Base-by-base conservation (phyloP, 2,113 vertebrate species). In the Trematocara unimaculatum region DNA sequence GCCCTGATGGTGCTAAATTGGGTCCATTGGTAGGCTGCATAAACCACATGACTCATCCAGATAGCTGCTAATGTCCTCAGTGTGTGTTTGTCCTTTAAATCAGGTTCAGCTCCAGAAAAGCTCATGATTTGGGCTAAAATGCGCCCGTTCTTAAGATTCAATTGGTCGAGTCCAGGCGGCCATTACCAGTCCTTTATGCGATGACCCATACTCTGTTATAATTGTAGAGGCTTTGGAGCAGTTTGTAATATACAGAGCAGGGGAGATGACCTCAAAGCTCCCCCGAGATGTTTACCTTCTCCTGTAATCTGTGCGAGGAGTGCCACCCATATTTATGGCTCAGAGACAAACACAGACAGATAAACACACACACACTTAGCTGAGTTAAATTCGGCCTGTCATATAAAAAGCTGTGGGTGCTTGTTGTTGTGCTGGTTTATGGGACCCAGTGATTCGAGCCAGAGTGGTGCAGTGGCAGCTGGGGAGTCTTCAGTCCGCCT, bases 391-490 rank as follows among this genome's bases (percentile, higher is more conserved):
- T 78, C 9, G 0, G 3, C 70, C 81, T 86, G 87, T 88, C 84
- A 74, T 86, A 78, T 86, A 88, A 88, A 84, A 62, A 80, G 84
- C 87, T 45, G 79, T 38, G 53, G 53, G 23, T 53, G 88, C 86
- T 83, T 77, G 85, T 81, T 89, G 88, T 82, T 86, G 87, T 82
- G 81, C 72, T 88, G 78, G 9, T 89, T 88, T 88, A 85, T 89
- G 70, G 58, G 23, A 55, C 33, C 33, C 20, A 81, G 56, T 20
- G 55, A 47, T 70, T 83, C 4, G 8, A 51, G 47, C 29, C 10
- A 5, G 20, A 70, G 55, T 31, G 23, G 88, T 12, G 38, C 14
- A 33, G 67, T 11, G 26, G 74, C 72, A 81, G 84, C 72, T 79
- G 54, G 53, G 90, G 87, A 80, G 53, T 88, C 77, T 80, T 88